A percentile compares a stretch with the other conserved stretches of the same genome.
These are phyloP conservation scores for Acyrthosiphon pisum DNA, from an alignment of 1,140 invertebrate genomes.

Conservation along the genomic window DNA sequence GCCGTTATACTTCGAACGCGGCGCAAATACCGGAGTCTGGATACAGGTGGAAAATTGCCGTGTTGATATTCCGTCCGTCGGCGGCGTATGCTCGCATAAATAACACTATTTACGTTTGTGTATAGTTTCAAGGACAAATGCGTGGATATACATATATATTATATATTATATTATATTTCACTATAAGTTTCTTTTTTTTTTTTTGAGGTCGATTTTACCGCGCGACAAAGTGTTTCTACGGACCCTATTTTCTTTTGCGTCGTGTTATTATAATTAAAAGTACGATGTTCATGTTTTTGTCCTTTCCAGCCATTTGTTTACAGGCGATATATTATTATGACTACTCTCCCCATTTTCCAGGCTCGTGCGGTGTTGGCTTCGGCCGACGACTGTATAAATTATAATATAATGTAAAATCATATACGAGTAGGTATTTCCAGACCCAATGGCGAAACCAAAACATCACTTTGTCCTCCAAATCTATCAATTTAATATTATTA, in stretches of 20 bases:
- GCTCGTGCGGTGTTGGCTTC: background rate
- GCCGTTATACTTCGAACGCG: background rate
- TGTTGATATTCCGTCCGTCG: background rate
- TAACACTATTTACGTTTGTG: conserved; percentile 39
- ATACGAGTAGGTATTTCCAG: background rate
- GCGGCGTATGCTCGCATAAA: conserved; percentile 32
- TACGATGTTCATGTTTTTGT: background rate
- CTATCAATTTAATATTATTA: background rate
- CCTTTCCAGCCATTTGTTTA: background rate
- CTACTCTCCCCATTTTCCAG: background rate
- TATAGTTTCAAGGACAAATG: conserved; percentile 37
- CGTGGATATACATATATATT: background rate
- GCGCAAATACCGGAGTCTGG: conserved; percentile 32
- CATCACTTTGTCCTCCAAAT: background rate
- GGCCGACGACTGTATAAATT: background rate
- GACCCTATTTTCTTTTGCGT: conserved; percentile 7
- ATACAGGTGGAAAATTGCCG: conserved; percentile 30
- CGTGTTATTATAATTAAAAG: background rate
- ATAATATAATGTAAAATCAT: background rate
- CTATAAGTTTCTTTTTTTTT: background rate
- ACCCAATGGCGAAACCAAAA: background rate
- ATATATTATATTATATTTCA: background rate
- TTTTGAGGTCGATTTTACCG: conserved; percentile 6
- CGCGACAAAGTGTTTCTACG: background rate
- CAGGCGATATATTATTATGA: background rate